Percentiles rank a stretch among this genome's conserved stretches.
Conservation (phyloP, 2,888 invertebrate genomes). For the Erebia aethiops region DNA sequence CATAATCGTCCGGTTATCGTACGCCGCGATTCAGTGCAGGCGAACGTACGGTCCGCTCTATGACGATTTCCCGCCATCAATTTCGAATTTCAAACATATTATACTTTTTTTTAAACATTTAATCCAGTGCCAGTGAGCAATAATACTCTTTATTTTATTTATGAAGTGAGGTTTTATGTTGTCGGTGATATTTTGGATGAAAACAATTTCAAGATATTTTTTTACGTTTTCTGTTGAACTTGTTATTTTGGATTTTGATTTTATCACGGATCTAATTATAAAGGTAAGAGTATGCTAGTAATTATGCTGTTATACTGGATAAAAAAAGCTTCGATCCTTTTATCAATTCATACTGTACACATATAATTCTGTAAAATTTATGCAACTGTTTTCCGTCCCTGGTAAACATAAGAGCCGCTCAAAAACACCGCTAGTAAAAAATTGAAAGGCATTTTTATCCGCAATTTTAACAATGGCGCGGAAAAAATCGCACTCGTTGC, state of each 20-base stretch:
- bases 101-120: constrained; percentile 24
- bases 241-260: constrained; percentile 1
- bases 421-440: background rate
- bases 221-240: background rate
- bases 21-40: constrained; percentile 42
- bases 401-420: background rate
- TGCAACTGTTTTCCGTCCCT: background rate
- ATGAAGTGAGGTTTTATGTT: constrained; percentile 14
- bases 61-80: constrained; percentile 26
- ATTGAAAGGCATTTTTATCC: background rate
- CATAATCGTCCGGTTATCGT: constrained; percentile 67
- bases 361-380: background rate
- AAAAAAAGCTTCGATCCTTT: too few relatives aligned
- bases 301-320: background rate
- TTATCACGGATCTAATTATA: background rate
- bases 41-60: constrained; percentile 33
- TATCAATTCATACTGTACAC: too few relatives aligned
- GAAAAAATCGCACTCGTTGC: constrained; percentile 26
- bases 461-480: constrained; percentile 13
- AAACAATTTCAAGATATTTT: background rate
- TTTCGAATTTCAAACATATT: constrained; percentile 37
- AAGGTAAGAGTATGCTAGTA: background rate
- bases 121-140: constrained; percentile 8
- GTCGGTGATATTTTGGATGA: background rate
- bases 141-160: background rate